phyloP scores from a whole-genome alignment of 2,888 invertebrate genomes.

The Dorcus parallelipipedus region DNA sequence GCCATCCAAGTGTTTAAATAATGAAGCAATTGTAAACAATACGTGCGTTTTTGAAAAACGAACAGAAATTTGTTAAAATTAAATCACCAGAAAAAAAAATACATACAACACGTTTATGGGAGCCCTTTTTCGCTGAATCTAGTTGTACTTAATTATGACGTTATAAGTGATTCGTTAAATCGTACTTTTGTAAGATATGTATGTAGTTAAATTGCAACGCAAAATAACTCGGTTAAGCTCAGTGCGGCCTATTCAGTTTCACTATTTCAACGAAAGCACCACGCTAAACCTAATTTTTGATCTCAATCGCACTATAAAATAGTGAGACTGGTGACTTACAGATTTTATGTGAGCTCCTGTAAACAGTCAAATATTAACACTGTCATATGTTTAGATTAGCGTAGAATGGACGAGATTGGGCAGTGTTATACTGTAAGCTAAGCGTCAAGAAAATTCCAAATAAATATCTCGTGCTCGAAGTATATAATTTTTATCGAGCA shows the following conservation, averaged over 20 bases:
- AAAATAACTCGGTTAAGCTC: slow-evolving; percentile 9
- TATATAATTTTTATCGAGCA: too few relatives aligned
- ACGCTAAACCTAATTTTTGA: slow-evolving; percentile 12
- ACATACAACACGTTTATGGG: slow-evolving; percentile 22
- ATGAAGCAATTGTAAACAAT: slow-evolving; percentile 2
- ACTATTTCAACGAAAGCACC: slow-evolving; percentile 18
- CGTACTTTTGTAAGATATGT: too few relatives aligned
- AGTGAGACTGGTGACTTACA: slow-evolving; percentile 30
- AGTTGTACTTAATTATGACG: not conserved
- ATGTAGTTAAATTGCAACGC: not conserved
- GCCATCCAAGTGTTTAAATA: slow-evolving; percentile 1
- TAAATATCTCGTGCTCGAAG: too few relatives aligned
- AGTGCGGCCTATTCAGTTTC: slow-evolving; percentile 30
- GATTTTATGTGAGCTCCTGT: slow-evolving; percentile 35
- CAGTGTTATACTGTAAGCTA: slow-evolving; percentile 49
- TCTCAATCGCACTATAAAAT: slow-evolving; percentile 26
- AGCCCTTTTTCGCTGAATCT: slow-evolving; percentile 11
- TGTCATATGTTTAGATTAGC: slow-evolving; percentile 50
- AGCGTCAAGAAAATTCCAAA: not conserved
- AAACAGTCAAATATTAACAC: slow-evolving; percentile 45
- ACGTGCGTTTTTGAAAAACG: not conserved
- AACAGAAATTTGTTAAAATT: slow-evolving; percentile 24
- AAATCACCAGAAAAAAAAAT: slow-evolving; percentile 24
- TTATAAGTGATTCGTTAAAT: too few relatives aligned
- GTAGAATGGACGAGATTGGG: slow-evolving; percentile 45